Percentiles rank a stretch among this genome's conserved stretches.
phyloP scores from a whole-genome alignment of 37 sponge, comb jelly and placozoan genomes.

The Haliclona indistincta region DNA sequence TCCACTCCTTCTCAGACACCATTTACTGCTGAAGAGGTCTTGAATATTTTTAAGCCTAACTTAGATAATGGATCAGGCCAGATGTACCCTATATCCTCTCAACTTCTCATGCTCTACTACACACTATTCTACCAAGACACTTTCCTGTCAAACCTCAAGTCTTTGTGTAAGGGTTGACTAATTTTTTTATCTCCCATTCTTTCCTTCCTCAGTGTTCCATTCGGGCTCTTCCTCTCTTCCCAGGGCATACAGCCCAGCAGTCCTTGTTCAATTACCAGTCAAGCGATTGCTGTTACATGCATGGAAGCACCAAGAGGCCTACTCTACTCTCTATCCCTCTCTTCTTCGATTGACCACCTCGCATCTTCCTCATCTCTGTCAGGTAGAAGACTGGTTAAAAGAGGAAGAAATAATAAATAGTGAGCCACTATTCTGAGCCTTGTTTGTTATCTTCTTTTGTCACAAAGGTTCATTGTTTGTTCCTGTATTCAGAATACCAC shows the following conservation, averaged over 20 bases:
- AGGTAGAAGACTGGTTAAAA: constrained; percentile 48
- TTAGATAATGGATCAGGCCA: background rate
- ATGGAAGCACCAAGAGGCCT: constrained; percentile 29
- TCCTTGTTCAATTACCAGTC: constrained; percentile 59
- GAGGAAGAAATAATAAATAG: constrained; percentile 10
- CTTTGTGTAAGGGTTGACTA: constrained; percentile 29
- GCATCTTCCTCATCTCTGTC: constrained; percentile 75
- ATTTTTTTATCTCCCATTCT: background rate
- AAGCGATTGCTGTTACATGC: constrained; percentile 56
- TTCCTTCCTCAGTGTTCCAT: constrained; percentile 20
- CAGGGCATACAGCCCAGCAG: constrained; percentile 50
- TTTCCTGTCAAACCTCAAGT: constrained; percentile 56
- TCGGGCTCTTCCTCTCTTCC: constrained; percentile 14
- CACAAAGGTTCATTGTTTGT: background rate
- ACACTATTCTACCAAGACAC: constrained; percentile 74
- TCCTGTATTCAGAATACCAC: background rate
- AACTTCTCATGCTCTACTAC: constrained; percentile 72
- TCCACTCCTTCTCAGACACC: constrained; percentile 13
- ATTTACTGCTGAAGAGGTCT: constrained; percentile 59
- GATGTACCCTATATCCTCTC: constrained; percentile 32
- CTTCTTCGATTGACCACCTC: constrained; percentile 63
- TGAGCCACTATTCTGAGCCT: background rate
- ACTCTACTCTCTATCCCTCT: constrained; percentile 68
- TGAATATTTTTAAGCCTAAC: constrained; percentile 34
- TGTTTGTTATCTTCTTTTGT: background rate